A percentile compares a stretch with the other conserved stretches of the same genome.
Evolutionary conservation across 2,113 vertebrate species (phyloP).

Genomic region (Dermatemys mawii): DNA sequence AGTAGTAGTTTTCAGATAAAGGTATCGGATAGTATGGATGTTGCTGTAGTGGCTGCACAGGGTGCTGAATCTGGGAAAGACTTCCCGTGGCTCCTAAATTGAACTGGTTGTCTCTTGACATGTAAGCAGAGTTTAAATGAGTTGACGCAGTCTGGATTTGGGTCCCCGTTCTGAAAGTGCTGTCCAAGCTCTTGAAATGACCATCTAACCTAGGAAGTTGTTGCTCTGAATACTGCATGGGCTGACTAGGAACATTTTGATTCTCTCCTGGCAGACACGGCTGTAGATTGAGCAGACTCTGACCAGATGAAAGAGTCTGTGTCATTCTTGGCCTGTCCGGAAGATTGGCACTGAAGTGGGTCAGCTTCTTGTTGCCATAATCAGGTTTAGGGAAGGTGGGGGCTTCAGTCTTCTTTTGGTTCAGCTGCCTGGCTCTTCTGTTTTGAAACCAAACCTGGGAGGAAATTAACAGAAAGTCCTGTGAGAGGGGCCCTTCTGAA

Average conservation of each 20-base stretch:
- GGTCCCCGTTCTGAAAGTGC: not conserved
- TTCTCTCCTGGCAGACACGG: not conserved
- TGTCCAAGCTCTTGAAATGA: conserved; percentile 39
- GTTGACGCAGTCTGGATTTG: not conserved
- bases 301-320: accelerated
- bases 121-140: not conserved
- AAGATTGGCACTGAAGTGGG: not conserved
- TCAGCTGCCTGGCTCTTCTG: conserved; percentile 64
- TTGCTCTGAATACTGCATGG: not conserved
- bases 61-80: not conserved
- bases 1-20: conserved; percentile 24
- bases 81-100: not conserved
- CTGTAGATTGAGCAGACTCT: not conserved
- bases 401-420: conserved; percentile 48
- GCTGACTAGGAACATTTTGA: not conserved
- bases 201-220: not conserved
- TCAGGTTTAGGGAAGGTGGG: not conserved
- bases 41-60: not conserved
- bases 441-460: conserved; percentile 75
- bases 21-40: not conserved
- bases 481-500: not conserved
- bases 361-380: not conserved
- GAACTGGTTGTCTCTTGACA: not conserved
- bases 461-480: not conserved
- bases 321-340: not conserved